A percentile compares a stretch with the other conserved stretches of the same genome.
phyloP scores from a whole-genome alignment of 2,888 invertebrate species.

The Phania funesta region DNA sequence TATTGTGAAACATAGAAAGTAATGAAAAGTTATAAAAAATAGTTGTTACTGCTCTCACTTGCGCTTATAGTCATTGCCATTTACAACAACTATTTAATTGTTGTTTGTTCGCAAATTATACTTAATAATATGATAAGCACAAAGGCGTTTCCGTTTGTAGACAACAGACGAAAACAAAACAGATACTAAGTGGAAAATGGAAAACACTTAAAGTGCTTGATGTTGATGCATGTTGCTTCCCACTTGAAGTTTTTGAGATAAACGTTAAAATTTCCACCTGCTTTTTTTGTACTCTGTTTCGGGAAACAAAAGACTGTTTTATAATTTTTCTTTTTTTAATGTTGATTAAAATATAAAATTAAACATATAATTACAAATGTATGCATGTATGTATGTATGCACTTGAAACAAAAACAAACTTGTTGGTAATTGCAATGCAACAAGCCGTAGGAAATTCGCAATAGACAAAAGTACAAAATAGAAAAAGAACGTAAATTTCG shows the following conservation, averaged over 20 bases:
- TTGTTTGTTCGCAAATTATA: conserved; percentile 53
- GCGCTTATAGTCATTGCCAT: neutral
- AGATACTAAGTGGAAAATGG: conserved; percentile 39
- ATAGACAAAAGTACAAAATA: too few species aligned
- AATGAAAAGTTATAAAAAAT: conserved; percentile 29
- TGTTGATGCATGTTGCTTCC: conserved; percentile 48
- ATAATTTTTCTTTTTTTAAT: conserved; percentile 4
- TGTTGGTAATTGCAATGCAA: conserved; percentile 22
- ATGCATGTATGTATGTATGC: conserved; percentile 29
- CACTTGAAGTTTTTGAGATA: conserved; percentile 52
- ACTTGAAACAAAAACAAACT: conserved; percentile 3
- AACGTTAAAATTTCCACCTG: conserved; percentile 29
- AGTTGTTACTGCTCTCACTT: neutral
- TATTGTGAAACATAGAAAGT: conserved; percentile 29
- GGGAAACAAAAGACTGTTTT: conserved; percentile 2
- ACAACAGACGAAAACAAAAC: conserved; percentile 5
- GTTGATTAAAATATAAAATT: conserved; percentile 29
- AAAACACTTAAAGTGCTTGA: conserved; percentile 49
- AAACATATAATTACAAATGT: neutral
- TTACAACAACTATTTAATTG: conserved; percentile 11
- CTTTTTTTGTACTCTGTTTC: neutral
- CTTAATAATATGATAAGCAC: conserved; percentile 34
- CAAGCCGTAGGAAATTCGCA: conserved; percentile 24
- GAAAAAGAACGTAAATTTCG: too few species aligned
- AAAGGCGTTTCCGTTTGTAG: conserved; percentile 12